Conservation (phyloP, 2,888 invertebrate genomes). For the Andrena fulva region DNA sequence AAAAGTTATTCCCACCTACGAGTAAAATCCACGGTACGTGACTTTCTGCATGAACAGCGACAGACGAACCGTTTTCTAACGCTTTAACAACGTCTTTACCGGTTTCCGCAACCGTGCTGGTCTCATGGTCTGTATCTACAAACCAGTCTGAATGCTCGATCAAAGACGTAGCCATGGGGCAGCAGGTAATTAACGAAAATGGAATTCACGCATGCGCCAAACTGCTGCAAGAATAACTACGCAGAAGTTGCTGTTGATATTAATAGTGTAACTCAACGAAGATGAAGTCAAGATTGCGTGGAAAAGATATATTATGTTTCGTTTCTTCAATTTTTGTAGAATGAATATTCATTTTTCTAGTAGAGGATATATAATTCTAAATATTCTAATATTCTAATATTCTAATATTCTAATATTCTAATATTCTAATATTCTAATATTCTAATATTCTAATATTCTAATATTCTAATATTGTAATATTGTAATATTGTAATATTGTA, state of each 20-base stretch:
- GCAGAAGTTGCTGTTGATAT: background rate
- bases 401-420: no score
- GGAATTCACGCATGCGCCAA: background rate
- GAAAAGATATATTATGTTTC: background rate
- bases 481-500: no score
- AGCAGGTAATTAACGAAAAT: slow-evolving; percentile 38
- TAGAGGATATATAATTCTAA: no score
- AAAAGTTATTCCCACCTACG: slow-evolving; percentile 72
- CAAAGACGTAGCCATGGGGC: background rate
- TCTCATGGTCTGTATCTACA: slow-evolving; percentile 19
- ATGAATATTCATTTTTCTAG: no score
- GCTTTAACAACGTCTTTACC: slow-evolving; percentile 67
- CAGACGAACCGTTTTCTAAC: slow-evolving; percentile 68
- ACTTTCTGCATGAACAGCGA: slow-evolving; percentile 73
- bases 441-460: no score
- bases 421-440: no score
- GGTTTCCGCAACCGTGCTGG: slow-evolving; percentile 24
- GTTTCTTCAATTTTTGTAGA: no score
- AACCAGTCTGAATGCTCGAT: slow-evolving; percentile 1
- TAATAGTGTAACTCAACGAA: background rate
- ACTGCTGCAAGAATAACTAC: background rate
- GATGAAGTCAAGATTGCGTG: background rate
- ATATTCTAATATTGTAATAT: no score
- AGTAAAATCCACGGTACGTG: slow-evolving; percentile 75
- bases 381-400: no score